Evolutionary conservation across 2,888 invertebrate species (phyloP), one percentile per base, ranked within the genome.

Genomic region (Mystacides longicornis): DNA sequence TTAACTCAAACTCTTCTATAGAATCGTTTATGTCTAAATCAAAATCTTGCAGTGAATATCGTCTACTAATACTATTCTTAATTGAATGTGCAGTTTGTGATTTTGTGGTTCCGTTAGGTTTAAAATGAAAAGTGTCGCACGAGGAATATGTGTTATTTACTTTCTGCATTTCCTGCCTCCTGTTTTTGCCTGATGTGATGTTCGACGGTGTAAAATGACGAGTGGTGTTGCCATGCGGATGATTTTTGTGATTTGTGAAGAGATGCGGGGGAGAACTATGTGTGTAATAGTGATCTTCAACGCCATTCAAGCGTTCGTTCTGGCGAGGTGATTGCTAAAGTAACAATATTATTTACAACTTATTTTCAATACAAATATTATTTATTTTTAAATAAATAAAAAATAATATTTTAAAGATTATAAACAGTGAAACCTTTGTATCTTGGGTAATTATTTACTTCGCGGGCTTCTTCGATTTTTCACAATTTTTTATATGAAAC

Each of bases 191-290:
- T 14, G 20, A 11, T 20, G 18, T 21, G 16, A 22, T 3, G 22
- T 4, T 23, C 18, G 51, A 43, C 43, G n/a, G n/a, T n/a, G n/a
- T n/a, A n/a, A n/a, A n/a, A n/a, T n/a, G 51, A 51, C 16, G 43
- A 42, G 49, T n/a, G 31, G 27, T 31, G 20, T 31, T 23, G 43
- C 19, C 27, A 22, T 16, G 45, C 27, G 49, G 18, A 27, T 43
- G n/a, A 20, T 20, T 48, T n/a, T 48, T 48, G 16, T 23, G 22
- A 31, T 7, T 27, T 59, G 62, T 65, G 63, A 64, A 57, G 33
- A 54, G 65, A 64, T 54, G 66, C 67, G 57, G 67, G 67, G 59
- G 66, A 65, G 65, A 71, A 68, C 64, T 67, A 65, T 61, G 65
- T 66, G 65, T 68, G 63, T 63, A 68, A 67, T 52, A 60, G 69